These are phyloP conservation scores for Plutella xylostella DNA, from an alignment of 2,888 invertebrate species.

Conservation along the genomic window DNA sequence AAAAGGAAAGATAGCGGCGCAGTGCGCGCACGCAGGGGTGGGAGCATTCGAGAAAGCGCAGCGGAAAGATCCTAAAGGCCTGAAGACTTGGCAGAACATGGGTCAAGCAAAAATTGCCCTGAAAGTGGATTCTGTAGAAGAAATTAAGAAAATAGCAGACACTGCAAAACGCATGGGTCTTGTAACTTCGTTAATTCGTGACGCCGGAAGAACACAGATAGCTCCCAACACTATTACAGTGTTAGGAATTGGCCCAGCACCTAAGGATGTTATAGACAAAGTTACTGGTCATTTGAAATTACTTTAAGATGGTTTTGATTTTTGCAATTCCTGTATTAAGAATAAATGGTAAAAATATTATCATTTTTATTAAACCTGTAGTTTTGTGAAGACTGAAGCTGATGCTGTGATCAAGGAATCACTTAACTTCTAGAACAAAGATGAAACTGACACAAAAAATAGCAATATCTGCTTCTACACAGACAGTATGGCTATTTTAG, in stretches of 20 bases:
- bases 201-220: conserved; percentile 95
- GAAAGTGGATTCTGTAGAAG: conserved; percentile 81
- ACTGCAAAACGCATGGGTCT: conserved; percentile 79
- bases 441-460: background rate
- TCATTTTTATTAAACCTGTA: no score
- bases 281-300: conserved; percentile 91
- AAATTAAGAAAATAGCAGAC: conserved; percentile 75
- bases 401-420: no score
- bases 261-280: conserved; percentile 78
- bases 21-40: conserved; percentile 95
- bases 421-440: no score
- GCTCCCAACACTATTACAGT: conserved; percentile 90
- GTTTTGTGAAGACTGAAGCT: no score
- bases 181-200: conserved; percentile 80
- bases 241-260: conserved; percentile 92
- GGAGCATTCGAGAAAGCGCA: conserved; percentile 82
- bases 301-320: no score
- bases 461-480: background rate
- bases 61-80: conserved; percentile 69
- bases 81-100: conserved; percentile 69
- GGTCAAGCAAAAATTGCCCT: conserved; percentile 93
- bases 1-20: conserved; percentile 94
- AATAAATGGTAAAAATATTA: no score
- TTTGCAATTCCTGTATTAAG: no score
- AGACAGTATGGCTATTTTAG: background rate